Conservation (phyloP, 1,140 invertebrate genomes). For the Plodia interpunctella region DNA sequence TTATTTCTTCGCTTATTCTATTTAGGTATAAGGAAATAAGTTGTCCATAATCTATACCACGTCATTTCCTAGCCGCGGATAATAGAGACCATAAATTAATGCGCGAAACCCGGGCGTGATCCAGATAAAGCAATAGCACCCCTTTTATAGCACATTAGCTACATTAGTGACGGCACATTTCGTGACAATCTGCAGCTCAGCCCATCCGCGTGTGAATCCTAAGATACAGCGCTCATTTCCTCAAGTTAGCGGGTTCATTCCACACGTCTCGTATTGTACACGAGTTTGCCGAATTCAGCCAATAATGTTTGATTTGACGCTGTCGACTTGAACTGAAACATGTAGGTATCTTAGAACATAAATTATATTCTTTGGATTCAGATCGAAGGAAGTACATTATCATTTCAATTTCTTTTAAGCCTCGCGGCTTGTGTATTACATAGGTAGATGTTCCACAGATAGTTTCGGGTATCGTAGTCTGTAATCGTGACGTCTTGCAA, state of each 20-base stretch:
- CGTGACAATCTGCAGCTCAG: conserved; percentile 66
- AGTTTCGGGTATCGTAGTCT: too few species aligned
- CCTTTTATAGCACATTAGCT: conserved; percentile 74
- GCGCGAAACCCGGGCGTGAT: conserved; percentile 41
- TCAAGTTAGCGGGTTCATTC: conserved; percentile 33
- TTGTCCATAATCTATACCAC: too few species aligned
- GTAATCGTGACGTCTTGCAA: too few species aligned
- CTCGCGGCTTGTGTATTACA: too few species aligned
- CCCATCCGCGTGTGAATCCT: conserved; percentile 71
- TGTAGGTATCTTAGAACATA: too few species aligned
- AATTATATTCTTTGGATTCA: too few species aligned
- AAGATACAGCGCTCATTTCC: conserved; percentile 74
- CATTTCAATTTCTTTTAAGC: too few species aligned
- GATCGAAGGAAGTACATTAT: too few species aligned
- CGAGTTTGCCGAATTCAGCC: not conserved
- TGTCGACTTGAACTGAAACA: not conserved
- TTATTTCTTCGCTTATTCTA: too few species aligned
- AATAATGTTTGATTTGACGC: not conserved
- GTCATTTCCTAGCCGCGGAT: not conserved
- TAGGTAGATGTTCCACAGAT: too few species aligned
- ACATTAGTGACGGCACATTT: conserved; percentile 74
- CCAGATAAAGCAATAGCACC: conserved; percentile 65
- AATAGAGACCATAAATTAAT: conserved; percentile 34
- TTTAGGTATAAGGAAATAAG: too few species aligned
- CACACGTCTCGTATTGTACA: not conserved